Base-by-base conservation (phyloP, 1,140 invertebrate genomes). In the Triops longicaudatus region DNA sequence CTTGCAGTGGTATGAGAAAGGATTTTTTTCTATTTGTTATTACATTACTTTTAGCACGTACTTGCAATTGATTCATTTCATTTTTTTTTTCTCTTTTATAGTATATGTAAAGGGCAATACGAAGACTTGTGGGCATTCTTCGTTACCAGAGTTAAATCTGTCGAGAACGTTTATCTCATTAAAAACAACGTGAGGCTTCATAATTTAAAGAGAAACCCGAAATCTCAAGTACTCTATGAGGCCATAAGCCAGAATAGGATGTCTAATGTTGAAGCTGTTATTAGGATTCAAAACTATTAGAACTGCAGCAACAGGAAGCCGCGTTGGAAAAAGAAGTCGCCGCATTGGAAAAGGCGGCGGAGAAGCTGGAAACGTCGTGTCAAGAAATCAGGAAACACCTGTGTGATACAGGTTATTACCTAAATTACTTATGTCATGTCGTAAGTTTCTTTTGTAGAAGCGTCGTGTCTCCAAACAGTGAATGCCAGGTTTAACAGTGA, bases 51-150 rank as follows among this genome's bases (percentile, higher is more conserved):
- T n/a, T n/a, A n/a, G 22, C 10, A 63, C 50, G 50, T 63, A 22
- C n/a, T n/a, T n/a, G n/a, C n/a, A 63, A 63, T 6, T 5, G 5
- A 14, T 22, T 63, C 50, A 1, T 12, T 63, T 3, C 26, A 31
- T 73, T 73, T 22, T 9, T n/a, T n/a, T 26, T n/a, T 50, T 63
- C 26, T 0, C 14, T n/a, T 28, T 31, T 72, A 4, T 5, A 77
- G 76, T 12, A 77, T 77, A 26, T 77, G 76, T 27, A 71, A 73
- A 41, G 76, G 76, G 1, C 76, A 72, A 11, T 42, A 73, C n/a
- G 28, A 43, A 26, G 76, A 77, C 10, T 73, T 77, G 28, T 77
- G 76, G 76, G 31, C 72, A 7, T 73, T 73, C 41, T 72, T 77
- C 26, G 73, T 43, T 12, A 77, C 26, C 22, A 26, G 73, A n/a